Percentiles rank a stretch among this genome's conserved stretches.
phyloP scores from a whole-genome alignment of 2,113 vertebrate genomes.

The Ammodramus savannarum region DNA sequence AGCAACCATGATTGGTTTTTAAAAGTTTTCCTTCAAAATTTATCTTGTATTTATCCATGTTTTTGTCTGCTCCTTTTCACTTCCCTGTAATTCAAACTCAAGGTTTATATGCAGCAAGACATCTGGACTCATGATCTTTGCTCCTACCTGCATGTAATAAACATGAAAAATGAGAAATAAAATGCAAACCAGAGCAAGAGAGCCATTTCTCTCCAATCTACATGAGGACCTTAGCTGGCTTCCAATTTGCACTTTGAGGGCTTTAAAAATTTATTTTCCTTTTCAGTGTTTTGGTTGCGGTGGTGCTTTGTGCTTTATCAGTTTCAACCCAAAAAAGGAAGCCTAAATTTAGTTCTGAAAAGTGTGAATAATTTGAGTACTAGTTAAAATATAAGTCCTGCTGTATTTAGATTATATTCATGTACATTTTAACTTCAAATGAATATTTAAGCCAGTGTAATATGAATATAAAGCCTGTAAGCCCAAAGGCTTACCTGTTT shows the following conservation, averaged over 20 bases:
- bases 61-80: not conserved
- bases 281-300: not conserved
- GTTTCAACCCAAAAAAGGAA: not conserved
- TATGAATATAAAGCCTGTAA: not conserved
- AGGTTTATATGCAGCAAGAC: not conserved
- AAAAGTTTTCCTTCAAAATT: constrained; percentile 13
- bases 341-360: not conserved
- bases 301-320: not conserved
- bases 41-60: not conserved
- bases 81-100: not conserved
- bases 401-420: not conserved
- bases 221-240: not conserved
- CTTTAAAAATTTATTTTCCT: not conserved
- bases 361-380: not conserved
- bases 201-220: not conserved
- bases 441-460: not conserved
- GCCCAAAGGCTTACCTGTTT: not conserved
- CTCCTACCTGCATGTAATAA: not conserved
- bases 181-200: not conserved
- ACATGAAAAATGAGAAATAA: not conserved
- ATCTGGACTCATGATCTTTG: not conserved
- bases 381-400: not conserved
- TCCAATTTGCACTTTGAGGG: not conserved
- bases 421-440: not conserved
- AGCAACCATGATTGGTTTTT: constrained; percentile 38